These are phyloP conservation scores for Lepilemur septentrionalis DNA, from an alignment of 2,797 vertebrate species.

Conservation along the genomic window DNA sequence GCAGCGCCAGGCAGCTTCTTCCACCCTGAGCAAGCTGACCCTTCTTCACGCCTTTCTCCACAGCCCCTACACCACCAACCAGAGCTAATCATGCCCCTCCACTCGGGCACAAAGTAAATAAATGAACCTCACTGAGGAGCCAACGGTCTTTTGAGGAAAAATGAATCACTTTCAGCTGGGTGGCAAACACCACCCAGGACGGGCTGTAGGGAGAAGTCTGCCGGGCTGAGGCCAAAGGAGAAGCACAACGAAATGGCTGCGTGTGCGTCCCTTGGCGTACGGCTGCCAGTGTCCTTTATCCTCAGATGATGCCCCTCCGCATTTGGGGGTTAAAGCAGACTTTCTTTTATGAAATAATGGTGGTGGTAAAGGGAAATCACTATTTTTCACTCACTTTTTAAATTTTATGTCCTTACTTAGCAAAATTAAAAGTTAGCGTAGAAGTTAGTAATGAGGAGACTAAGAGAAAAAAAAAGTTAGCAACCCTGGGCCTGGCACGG, in stretches of 20 bases:
- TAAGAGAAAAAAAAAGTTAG: not conserved
- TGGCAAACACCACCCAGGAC: not conserved
- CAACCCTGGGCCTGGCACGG: not conserved
- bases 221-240: not conserved
- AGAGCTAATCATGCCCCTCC: not conserved
- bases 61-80: not conserved
- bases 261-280: rapidly evolving
- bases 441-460: too few relatives aligned
- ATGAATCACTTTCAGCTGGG: not conserved
- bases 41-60: not conserved
- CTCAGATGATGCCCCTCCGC: not conserved
- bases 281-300: not conserved
- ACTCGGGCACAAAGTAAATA: not conserved
- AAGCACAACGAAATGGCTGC: rapidly evolving
- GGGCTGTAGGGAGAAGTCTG: not conserved
- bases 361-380: not conserved
- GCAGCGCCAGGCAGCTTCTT: rapidly evolving
- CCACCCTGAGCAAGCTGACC: too few relatives aligned
- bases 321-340: not conserved
- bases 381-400: not conserved
- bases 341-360: not conserved
- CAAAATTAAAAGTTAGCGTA: not conserved
- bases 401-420: not conserved
- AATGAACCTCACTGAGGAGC: not conserved
- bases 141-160: not conserved